A percentile compares a stretch with the other conserved stretches of the same genome.
Evolutionary conservation across 2,113 vertebrate genomes (phyloP).

Genomic region (Glareola pratincola): DNA sequence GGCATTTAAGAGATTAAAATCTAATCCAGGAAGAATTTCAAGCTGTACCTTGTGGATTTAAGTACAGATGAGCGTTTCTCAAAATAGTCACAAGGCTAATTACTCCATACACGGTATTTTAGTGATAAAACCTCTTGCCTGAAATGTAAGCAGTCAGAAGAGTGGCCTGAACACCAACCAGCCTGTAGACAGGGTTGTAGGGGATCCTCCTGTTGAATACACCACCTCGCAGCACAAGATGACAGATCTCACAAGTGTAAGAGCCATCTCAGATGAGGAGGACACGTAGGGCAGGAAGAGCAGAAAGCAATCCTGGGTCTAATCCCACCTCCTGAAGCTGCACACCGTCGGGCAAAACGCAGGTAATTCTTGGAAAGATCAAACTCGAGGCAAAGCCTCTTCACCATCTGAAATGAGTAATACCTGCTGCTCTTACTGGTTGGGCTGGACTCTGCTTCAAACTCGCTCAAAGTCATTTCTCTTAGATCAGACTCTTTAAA

Average conservation of each 20-base stretch:
- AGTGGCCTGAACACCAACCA: neutral
- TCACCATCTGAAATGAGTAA: neutral
- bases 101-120: neutral
- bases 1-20: neutral
- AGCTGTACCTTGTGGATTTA: neutral
- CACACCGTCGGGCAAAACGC: rapidly evolving
- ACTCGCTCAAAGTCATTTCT: neutral
- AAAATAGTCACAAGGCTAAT: neutral
- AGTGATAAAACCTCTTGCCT: neutral
- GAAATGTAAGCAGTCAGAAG: neutral
- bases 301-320: neutral
- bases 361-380: neutral
- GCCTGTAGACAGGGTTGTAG: neutral
- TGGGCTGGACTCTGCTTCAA: neutral
- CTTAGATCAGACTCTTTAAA: neutral
- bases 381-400: neutral
- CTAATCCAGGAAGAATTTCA: neutral
- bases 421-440: neutral
- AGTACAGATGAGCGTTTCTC: neutral
- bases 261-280: neutral
- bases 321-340: neutral
- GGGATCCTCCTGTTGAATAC: neutral
- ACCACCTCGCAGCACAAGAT: neutral
- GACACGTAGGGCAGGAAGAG: neutral
- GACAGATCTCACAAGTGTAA: neutral